Evolutionary conservation across 2,797 vertebrate genomes (phyloP).

Genomic region (Chloroceryle amazona): DNA sequence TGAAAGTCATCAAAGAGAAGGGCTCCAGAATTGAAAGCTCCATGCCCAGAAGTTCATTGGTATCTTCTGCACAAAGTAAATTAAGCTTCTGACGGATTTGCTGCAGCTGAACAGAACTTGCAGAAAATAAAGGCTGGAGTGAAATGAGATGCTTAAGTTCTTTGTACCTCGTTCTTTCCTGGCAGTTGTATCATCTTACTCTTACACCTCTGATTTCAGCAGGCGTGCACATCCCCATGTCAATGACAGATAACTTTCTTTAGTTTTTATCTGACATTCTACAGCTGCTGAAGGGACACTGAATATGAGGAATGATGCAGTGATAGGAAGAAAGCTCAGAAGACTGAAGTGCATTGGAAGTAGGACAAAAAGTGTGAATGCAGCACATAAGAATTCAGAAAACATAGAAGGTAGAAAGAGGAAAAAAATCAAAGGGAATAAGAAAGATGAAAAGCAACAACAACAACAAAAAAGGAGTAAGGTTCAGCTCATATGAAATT

Average conservation of each 20-base stretch:
- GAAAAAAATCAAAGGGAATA: background rate
- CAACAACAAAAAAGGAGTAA: background rate
- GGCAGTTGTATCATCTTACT: background rate
- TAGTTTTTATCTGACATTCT: background rate
- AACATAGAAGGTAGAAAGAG: background rate
- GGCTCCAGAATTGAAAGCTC: background rate
- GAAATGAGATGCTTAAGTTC: background rate
- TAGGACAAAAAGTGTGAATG: background rate
- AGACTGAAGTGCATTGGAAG: background rate
- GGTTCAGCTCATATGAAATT: background rate
- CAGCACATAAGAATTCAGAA: background rate
- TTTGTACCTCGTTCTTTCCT: background rate
- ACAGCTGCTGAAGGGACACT: background rate
- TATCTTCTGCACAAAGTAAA: background rate
- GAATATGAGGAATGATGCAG: background rate
- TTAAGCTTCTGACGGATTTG: background rate
- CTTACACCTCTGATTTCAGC: background rate
- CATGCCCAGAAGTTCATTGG: background rate
- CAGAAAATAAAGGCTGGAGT: background rate
- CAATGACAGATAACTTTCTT: background rate
- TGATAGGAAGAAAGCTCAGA: background rate
- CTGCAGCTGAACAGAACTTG: background rate
- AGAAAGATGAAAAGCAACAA: background rate
- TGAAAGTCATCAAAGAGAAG: background rate
- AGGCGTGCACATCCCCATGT: background rate